Conservation (phyloP, 2,888 invertebrate genomes). For the Lamellibrachia columna region DNA sequence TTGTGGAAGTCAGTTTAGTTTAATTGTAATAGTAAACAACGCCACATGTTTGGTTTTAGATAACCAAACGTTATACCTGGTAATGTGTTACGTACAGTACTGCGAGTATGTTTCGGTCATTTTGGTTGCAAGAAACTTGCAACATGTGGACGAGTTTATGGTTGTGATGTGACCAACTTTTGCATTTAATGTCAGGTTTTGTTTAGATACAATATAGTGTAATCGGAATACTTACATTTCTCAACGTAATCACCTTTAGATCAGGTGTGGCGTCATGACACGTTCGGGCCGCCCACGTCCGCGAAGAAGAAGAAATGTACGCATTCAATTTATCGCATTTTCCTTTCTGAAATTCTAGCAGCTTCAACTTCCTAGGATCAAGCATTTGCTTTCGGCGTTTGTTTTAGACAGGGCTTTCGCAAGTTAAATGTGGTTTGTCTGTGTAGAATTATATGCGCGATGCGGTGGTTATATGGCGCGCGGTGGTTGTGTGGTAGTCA, state of each 20-base stretch:
- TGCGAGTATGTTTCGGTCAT: background rate
- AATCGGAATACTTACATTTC: background rate
- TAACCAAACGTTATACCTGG: background rate
- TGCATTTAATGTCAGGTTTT: background rate
- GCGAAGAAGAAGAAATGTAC: background rate
- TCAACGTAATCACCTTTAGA: background rate
- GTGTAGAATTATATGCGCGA: too few species aligned
- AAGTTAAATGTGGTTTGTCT: too few species aligned
- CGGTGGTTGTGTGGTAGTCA: too few species aligned
- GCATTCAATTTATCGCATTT: too few species aligned
- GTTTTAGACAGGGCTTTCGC: too few species aligned
- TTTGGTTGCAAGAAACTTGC: background rate
- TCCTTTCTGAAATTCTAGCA: too few species aligned
- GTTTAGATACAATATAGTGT: background rate
- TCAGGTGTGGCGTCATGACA: background rate
- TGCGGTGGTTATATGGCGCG: too few species aligned
- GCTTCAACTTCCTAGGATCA: too few species aligned
- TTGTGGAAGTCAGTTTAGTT: too few species aligned
- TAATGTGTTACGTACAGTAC: background rate
- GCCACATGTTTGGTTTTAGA: background rate
- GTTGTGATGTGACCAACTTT: background rate
- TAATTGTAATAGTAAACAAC: background rate
- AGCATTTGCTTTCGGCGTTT: too few species aligned
- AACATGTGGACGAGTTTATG: background rate
- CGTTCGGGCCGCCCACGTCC: conserved; percentile 4